Evolutionary conservation across 1,140 invertebrate species (phyloP), one percentile per base, ranked within the genome.

Genomic region (Aphelinus atriplicis): DNA sequence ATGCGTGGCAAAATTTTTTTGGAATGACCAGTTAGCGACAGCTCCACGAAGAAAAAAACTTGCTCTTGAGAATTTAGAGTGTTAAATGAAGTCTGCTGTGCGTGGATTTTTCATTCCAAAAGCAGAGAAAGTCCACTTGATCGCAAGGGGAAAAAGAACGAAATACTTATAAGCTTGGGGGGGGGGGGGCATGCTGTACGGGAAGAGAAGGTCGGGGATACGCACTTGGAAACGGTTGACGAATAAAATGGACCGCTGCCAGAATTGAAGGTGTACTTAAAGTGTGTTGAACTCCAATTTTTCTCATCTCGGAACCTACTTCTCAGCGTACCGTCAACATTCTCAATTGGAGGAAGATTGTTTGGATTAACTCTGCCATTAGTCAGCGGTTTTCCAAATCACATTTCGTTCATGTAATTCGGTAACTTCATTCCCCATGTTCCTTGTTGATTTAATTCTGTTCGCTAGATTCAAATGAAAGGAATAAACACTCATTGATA

Each of bases 101-200:
- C 51, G 51, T 66, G 7, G 45, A 66, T 66, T 66, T 10, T 7
- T 7, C 26, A 55, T n/a, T 66, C 42, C 51, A 55, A 9, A 66
- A 56, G 50, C 50, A 66, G 64, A 66, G 64, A 66, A 66, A 66
- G 64, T 56, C 64, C 50, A 1, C 10, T 42, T n/a, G 63, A 7
- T 3, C 47, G 3, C 9, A 2, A 48, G 43, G 3, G 56, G 10
- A n/a, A 57, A 57, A 57, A 57, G 10, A n/a, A 57, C 3, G 4
- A 57, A 26, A 26, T 26, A 26, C 26, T 26, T 26, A 26, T 26
- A 26, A 26, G 26, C 26, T 10, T n/a, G 2, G 2, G 6, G 48
- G 3, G 48, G 3, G 1, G 48, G 48, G 63, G 63, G 48, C n/a
- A 65, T 65, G 50, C 51, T 26, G 63, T 26, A 26, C 63, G 63